Percentiles rank a stretch among this genome's conserved stretches.
Evolutionary conservation across 2,797 vertebrate species (phyloP).

Genomic region (Neopelma chrysocephalum): DNA sequence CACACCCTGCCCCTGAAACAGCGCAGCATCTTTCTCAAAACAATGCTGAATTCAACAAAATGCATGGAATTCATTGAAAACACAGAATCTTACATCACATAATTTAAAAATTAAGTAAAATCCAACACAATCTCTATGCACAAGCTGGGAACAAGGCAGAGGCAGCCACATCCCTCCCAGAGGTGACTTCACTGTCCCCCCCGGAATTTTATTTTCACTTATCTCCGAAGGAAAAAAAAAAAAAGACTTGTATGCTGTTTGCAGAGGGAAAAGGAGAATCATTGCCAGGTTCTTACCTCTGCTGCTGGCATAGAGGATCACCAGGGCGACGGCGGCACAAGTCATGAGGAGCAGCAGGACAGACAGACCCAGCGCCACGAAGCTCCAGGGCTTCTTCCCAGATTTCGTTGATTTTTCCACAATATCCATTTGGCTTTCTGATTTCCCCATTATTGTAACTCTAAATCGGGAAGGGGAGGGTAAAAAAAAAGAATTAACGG

Average conservation of each 20-base stretch:
- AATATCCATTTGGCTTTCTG: constrained; percentile 91
- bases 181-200: not conserved
- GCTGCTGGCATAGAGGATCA: constrained; percentile 86
- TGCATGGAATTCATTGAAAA: not conserved
- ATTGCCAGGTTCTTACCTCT: constrained; percentile 81
- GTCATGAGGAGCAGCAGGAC: constrained; percentile 87
- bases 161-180: not conserved
- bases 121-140: not conserved
- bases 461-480: constrained; percentile 63
- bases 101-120: not conserved
- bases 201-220: not conserved
- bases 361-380: constrained; percentile 82
- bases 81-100: not conserved
- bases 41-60: not conserved
- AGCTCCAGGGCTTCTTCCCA: constrained; percentile 81
- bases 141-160: not conserved
- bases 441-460: constrained; percentile 89
- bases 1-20: not conserved
- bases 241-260: not conserved
- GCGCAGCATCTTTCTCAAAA: not conserved
- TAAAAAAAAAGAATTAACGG: constrained; percentile 60
- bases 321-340: constrained; percentile 84
- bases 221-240: not conserved
- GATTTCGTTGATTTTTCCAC: constrained; percentile 88
- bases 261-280: not conserved